Percentiles rank a stretch among this genome's conserved stretches.
phyloP scores from a whole-genome alignment of 2,797 vertebrate genomes.

The Intellagama lesueurii region DNA sequence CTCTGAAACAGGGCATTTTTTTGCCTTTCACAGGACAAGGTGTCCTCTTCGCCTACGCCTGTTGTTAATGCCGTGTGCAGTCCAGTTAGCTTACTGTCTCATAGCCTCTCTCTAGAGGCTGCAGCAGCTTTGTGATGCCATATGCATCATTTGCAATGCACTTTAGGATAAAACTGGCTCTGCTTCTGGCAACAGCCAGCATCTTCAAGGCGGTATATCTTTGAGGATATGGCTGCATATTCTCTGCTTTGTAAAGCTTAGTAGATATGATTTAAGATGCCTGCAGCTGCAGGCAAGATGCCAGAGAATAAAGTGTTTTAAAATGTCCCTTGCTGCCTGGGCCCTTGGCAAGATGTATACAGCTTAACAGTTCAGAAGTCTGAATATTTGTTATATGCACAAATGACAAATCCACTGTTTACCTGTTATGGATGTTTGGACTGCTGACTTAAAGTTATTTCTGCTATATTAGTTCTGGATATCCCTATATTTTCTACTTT shows the following conservation, averaged over 20 bases:
- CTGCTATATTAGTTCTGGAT: slow-evolving; percentile 17
- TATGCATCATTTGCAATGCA: slow-evolving; percentile 24
- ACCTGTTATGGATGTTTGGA: background rate
- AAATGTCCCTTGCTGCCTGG: slow-evolving; percentile 23
- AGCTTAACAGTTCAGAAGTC: slow-evolving; percentile 16
- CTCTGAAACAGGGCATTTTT: slow-evolving; percentile 7
- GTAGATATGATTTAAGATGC: slow-evolving; percentile 47
- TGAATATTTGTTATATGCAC: slow-evolving; percentile 9
- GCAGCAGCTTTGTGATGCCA: background rate
- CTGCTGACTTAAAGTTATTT: slow-evolving; percentile 15
- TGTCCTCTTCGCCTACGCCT: background rate
- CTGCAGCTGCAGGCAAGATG: slow-evolving; percentile 32
- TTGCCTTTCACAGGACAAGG: background rate
- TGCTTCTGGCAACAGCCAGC: slow-evolving; percentile 9
- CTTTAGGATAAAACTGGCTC: slow-evolving; percentile 34
- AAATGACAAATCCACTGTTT: slow-evolving; percentile 29
- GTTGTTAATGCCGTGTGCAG: background rate
- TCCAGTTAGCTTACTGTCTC: background rate
- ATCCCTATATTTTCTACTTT: slow-evolving; percentile 18
- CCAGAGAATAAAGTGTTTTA: slow-evolving; percentile 35
- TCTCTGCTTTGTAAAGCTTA: slow-evolving; percentile 38
- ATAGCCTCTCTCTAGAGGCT: background rate
- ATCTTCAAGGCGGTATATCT: slow-evolving; percentile 31
- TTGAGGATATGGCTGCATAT: background rate
- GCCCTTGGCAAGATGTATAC: slow-evolving; percentile 41